Evolutionary conservation across 1,140 invertebrate species (phyloP).

Genomic region (Trichomalopsis sarcophagae): DNA sequence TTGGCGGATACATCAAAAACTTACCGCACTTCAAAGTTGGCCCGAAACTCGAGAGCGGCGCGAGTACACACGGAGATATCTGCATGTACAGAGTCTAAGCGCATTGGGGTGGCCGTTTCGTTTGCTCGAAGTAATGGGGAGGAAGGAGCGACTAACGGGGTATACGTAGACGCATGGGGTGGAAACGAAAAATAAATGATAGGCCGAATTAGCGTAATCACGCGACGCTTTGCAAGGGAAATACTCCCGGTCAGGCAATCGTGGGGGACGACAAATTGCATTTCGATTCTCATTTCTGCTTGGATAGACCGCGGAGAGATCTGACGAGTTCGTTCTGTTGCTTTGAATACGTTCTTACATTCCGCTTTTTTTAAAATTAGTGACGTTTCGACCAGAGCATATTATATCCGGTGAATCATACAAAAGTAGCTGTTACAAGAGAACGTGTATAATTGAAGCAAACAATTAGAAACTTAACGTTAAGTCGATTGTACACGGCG

Average conservation of each 20-base stretch:
- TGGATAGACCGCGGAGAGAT: slow-evolving; percentile 58
- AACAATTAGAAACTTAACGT: not conserved
- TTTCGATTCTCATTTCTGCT: slow-evolving; percentile 73
- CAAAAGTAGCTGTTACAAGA: too few relatives aligned
- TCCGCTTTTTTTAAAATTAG: not conserved
- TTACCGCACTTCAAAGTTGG: slow-evolving; percentile 71
- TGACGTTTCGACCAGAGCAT: too few relatives aligned
- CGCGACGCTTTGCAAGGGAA: slow-evolving; percentile 72
- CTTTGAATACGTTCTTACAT: not conserved
- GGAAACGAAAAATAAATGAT: slow-evolving; percentile 69
- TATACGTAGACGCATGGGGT: slow-evolving; percentile 44
- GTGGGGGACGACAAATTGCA: slow-evolving; percentile 70
- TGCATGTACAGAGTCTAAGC: not conserved
- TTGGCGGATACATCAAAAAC: slow-evolving; percentile 75
- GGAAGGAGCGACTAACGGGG: slow-evolving; percentile 60
- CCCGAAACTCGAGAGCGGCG: slow-evolving; percentile 43
- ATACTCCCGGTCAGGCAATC: slow-evolving; percentile 56
- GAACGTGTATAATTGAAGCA: not conserved
- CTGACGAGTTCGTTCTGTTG: not conserved
- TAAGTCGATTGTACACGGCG: too few relatives aligned
- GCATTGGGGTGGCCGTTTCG: slow-evolving; percentile 43
- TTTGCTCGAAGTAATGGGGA: slow-evolving; percentile 59
- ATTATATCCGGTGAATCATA: too few relatives aligned
- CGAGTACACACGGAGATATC: not conserved
- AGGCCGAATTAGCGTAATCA: slow-evolving; percentile 74